Base-by-base conservation (phyloP, 2,888 invertebrate species). In the Onthophagus sagittarius region DNA sequence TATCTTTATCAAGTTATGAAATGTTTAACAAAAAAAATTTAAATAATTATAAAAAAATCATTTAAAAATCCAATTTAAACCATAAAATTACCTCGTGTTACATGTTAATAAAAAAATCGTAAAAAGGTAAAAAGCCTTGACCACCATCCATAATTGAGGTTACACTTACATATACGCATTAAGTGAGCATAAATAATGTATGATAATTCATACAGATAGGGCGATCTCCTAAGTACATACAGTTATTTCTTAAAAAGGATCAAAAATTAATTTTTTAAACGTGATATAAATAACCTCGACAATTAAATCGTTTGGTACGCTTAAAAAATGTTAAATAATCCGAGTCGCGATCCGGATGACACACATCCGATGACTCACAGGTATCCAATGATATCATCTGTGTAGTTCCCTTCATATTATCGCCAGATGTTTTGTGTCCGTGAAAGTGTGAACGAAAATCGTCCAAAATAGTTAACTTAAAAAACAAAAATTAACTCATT, bases 291-390 rank as follows among this genome's bases (percentile, higher is more conserved):
- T 53, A 53, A 53, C 39, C 39, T 7, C 39, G 39, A 53, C 11
- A 53, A 53, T 53, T 53, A 53, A 53, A 53, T 53, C 39, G 39
- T 53, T 53, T 53, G 9, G 39, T 53, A 53, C 39, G 39, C 5
- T 7, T 53, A 11, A 53, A 53, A 53, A 53, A 53, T 53, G 39
- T 53, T 53, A 53, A 53, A 53, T 53, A 53, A 53, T 53, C 39
- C 39, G 39, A 7, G 39, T 11, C 1, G 39, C 39, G 39, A 53
- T 53, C 39, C 39, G 39, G 39, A 65, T 65, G 23, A 65, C 32
- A 65, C 23, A 65, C 32, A 65, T 65, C 65, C 23, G 32, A 65
- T 32, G 32, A 65, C 15, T 65, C 32, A 65, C 15, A 65, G 65
- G 23, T 32, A 65, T 15, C 32, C 32, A 65, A 15, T 32, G 39